Evolutionary conservation across 2,113 vertebrate genomes (phyloP).

Genomic region (Polypterus senegalus): DNA sequence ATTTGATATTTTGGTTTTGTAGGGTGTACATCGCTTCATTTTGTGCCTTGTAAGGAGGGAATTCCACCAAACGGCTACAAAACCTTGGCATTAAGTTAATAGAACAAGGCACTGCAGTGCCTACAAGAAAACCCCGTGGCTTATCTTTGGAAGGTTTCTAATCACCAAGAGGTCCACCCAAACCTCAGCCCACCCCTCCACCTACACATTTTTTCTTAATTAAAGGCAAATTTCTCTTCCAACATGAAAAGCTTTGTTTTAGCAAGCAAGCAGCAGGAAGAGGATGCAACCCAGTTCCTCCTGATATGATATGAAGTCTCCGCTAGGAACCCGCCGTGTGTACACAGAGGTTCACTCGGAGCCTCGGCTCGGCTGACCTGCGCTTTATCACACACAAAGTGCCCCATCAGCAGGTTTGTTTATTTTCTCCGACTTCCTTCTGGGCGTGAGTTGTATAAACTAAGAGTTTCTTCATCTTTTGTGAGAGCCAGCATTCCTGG

Average conservation of each 20-base stretch:
- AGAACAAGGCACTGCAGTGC: no score
- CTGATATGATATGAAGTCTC: slow-evolving; percentile 54
- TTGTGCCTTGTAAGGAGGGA: no score
- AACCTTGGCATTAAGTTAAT: no score
- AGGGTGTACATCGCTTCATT: no score
- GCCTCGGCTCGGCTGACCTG: slow-evolving; percentile 45
- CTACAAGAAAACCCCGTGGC: no score
- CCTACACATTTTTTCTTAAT: not conserved
- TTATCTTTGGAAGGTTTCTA: no score
- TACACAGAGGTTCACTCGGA: slow-evolving; percentile 37
- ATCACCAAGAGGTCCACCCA: no score
- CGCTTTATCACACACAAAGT: slow-evolving; percentile 52
- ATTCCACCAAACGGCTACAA: no score
- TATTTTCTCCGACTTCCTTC: slow-evolving; percentile 55
- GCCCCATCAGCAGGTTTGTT: slow-evolving; percentile 59
- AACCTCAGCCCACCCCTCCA: no score
- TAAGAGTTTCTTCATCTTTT: not conserved
- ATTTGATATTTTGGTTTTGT: no score
- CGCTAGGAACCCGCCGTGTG: slow-evolving; percentile 44
- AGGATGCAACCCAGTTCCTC: slow-evolving; percentile 72
- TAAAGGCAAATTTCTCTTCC: not conserved
- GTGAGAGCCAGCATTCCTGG: not conserved
- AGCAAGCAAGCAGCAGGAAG: slow-evolving; percentile 61
- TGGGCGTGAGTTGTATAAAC: slow-evolving; percentile 8
- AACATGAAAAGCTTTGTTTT: not conserved